Evolutionary conservation across 2,888 invertebrate species (phyloP).

Genomic region (Drosophila cracens): DNA sequence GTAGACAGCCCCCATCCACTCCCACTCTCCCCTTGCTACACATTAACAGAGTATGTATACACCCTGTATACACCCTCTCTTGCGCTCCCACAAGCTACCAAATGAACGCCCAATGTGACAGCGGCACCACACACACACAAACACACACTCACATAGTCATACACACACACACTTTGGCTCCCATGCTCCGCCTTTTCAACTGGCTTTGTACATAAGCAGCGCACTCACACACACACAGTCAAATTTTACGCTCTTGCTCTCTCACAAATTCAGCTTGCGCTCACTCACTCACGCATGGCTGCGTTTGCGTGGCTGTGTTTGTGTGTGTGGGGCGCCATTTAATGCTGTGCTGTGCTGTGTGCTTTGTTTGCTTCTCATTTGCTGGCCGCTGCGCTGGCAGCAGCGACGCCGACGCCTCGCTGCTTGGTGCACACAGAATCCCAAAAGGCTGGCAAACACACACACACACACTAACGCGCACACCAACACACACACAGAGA

Average conservation of each 20-base stretch:
- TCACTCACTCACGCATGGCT: conserved; percentile 50
- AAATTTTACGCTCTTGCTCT: conserved; percentile 39
- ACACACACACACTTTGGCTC: conserved; percentile 38
- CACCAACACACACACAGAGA: conserved; percentile 44
- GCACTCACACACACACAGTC: conserved; percentile 13
- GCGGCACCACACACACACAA: conserved; percentile 41
- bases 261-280: conserved; percentile 42
- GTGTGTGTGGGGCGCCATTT: conserved; percentile 82
- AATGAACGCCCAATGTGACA: conserved; percentile 56
- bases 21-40: not conserved
- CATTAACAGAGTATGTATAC: conserved; percentile 31
- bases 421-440: conserved; percentile 64
- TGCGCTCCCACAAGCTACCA: conserved; percentile 42
- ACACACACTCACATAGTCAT: conserved; percentile 16
- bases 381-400: conserved; percentile 47
- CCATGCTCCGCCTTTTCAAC: conserved; percentile 81
- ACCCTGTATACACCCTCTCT: not conserved
- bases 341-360: conserved; percentile 45
- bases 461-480: conserved; percentile 14
- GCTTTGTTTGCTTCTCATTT: conserved; percentile 69
- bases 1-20: conserved; percentile 5
- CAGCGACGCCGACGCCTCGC: conserved; percentile 49
- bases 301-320: conserved; percentile 23
- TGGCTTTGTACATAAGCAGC: conserved; percentile 48
- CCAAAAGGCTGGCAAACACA: conserved; percentile 58